Percentiles rank a stretch among this genome's conserved stretches.
phyloP scores from a whole-genome alignment of 2,888 invertebrate species.

The Nudaria mundana region DNA sequence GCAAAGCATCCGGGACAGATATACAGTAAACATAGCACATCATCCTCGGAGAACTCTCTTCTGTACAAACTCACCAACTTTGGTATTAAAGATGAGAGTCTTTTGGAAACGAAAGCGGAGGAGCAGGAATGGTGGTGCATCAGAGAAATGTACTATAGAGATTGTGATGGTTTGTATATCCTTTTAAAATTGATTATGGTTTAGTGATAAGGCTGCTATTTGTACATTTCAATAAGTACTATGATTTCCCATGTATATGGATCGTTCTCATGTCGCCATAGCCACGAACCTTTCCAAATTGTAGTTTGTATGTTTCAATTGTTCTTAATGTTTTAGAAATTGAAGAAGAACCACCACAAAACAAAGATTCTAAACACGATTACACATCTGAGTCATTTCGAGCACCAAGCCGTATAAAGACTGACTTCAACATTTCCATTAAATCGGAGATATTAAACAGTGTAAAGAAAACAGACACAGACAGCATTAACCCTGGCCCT shows the following conservation, averaged over 20 bases:
- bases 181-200: no score
- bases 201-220: no score
- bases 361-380: conserved; percentile 60
- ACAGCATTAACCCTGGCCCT: conserved; percentile 46
- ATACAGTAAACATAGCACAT: conserved; percentile 74
- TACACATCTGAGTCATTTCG: conserved; percentile 63
- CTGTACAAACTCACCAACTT: conserved; percentile 88
- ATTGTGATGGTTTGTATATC: conserved; percentile 53
- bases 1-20: conserved; percentile 88
- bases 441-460: conserved; percentile 62
- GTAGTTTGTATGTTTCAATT: background rate
- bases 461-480: conserved; percentile 53
- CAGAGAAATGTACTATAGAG: conserved; percentile 63
- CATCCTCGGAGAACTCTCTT: conserved; percentile 83
- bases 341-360: conserved; percentile 49
- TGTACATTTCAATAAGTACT: no score
- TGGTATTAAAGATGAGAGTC: conserved; percentile 85
- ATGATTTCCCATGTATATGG: no score
- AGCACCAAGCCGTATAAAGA: conserved; percentile 64
- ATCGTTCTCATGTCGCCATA: no score
- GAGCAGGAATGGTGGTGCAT: conserved; percentile 80
- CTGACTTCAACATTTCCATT: conserved; percentile 71
- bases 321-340: conserved; percentile 34
- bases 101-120: conserved; percentile 81
- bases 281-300: no score